Evolutionary conservation across 1,140 invertebrate species (phyloP).

Genomic region (Pygmarrhopalites habei): DNA sequence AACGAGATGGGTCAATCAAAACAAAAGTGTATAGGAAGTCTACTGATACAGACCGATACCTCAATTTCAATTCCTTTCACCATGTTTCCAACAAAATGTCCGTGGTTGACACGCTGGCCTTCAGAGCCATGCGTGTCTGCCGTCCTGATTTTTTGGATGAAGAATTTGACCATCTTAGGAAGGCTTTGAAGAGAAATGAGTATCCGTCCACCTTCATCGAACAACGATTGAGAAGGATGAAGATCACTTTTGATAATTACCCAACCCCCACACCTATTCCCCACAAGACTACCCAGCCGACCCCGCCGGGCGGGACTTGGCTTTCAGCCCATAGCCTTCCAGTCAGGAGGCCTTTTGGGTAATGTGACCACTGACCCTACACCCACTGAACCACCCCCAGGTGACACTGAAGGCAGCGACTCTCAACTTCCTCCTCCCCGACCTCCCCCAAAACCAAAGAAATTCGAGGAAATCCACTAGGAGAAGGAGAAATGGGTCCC

Average conservation of each 20-base stretch:
- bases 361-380: not conserved
- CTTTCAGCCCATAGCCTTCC: no score
- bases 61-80: constrained; percentile 12
- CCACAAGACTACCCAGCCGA: not conserved
- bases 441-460: not conserved
- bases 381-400: not conserved
- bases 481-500: not conserved
- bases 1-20: not conserved
- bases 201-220: constrained; percentile 1
- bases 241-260: not conserved
- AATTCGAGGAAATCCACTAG: not conserved
- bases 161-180: constrained; percentile 4
- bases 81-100: constrained; percentile 2
- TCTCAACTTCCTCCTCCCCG: no score
- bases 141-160: constrained; percentile 2
- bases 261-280: not conserved
- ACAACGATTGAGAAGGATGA: not conserved
- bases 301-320: no score
- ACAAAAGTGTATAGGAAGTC: constrained; percentile 13
- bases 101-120: constrained; percentile 1
- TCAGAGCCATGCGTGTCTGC: constrained; percentile 2
- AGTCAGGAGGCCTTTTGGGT: no score
- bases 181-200: not conserved
- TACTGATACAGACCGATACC: constrained; percentile 5
- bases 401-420: not conserved